phyloP scores from a whole-genome alignment of 2,888 invertebrate species.

The Rhyacophila evoluta region DNA sequence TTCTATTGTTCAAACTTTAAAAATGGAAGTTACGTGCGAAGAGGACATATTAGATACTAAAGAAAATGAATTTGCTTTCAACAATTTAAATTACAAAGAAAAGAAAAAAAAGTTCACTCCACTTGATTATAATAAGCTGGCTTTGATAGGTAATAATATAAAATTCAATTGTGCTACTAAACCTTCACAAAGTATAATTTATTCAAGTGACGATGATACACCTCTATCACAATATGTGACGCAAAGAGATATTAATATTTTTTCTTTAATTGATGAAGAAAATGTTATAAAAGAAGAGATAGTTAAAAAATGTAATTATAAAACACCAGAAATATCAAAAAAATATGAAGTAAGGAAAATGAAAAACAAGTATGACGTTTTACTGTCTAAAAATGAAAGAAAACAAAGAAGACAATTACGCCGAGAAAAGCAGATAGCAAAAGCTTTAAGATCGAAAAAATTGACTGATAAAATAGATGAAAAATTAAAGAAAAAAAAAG shows the following conservation, averaged over 20 bases:
- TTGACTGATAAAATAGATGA: neutral
- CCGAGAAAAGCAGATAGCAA: slow-evolving; percentile 18
- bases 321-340: neutral
- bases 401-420: slow-evolving; percentile 23
- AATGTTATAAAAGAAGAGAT: slow-evolving; percentile 3
- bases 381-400: slow-evolving; percentile 20
- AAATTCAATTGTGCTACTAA: too few species aligned
- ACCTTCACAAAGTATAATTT: neutral
- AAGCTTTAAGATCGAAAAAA: slow-evolving; percentile 1
- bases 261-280: slow-evolving; percentile 11
- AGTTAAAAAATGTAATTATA: neutral
- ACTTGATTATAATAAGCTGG: too few species aligned
- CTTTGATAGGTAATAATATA: too few species aligned
- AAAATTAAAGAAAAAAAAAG: slow-evolving; percentile 29
- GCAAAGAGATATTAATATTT: neutral
- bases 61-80: neutral
- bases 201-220: slow-evolving; percentile 46
- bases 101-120: too few species aligned
- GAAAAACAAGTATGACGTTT: neutral
- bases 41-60: neutral
- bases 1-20: slow-evolving; percentile 27
- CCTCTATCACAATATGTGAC: slow-evolving; percentile 36
- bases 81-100: too few species aligned
- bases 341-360: neutral
- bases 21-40: slow-evolving; percentile 38